Evolutionary conservation across 2,797 vertebrate species (phyloP), one percentile per base, ranked within the genome.

Genomic region (Malacoctenus gilli): DNA sequence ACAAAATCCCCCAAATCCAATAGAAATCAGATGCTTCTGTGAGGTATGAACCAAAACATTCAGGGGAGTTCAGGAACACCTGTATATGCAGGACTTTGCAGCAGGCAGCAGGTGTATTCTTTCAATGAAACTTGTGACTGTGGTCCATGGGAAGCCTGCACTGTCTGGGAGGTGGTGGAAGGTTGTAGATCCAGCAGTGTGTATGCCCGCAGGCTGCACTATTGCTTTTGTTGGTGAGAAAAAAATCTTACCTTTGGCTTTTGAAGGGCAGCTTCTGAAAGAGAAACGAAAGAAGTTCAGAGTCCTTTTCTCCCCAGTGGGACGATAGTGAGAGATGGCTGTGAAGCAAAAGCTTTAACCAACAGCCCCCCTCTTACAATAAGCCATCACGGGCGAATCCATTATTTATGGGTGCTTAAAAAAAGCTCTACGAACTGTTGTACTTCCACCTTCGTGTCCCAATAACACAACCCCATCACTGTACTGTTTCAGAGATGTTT

Each of bases 241-340:
- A 63, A 57, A 55, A 22, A 3, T 50, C 38, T 43, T 64, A 75
- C 54, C 65, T 70, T 72, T 78, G 57, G 52, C 62, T 71, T 75
- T 54, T 81, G 74, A 82, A 79, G 75, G 67, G 47, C 59, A 58
- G 40, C 3, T 40, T 72, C 69, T 80, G 42, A 79, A 72, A 73
- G 42, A 59, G 11, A 54, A 57, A 40, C 34, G 13, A 21, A 61
- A 66, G 9, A 79, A 44, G 51, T 79, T 79, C 32, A 71, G 15
- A 55, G 40, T 13, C 52, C 23, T 36, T 40, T 61, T 11, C 9
- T 49, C 43, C 65, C 54, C 1, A n/a, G 10, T 51, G 43, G 52
- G 69, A 36, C 37, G 20, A 44, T 8, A 36, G 61, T 8, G 23
- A 54, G 49, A 49, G 38, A 35, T 43, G 40, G 30, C 52, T 65